Conservation (phyloP, 2,797 vertebrate species). For the Otus scops region DNA sequence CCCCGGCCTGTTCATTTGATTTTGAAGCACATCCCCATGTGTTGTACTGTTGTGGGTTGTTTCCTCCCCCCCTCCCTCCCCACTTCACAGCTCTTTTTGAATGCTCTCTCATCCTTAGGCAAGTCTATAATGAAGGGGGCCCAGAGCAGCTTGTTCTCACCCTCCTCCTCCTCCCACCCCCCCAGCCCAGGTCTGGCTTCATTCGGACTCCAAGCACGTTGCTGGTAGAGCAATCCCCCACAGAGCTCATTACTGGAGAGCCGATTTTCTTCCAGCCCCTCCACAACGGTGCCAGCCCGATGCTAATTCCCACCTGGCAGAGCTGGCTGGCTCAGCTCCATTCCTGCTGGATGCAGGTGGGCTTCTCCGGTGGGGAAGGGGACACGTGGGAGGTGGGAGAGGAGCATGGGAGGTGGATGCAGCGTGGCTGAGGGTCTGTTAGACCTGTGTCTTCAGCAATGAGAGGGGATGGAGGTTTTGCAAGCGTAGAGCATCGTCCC, state of each 20-base stretch:
- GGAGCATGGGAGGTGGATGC: rapidly evolving
- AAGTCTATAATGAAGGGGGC: background rate
- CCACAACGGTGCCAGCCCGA: background rate
- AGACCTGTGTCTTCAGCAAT: background rate
- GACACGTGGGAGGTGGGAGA: background rate
- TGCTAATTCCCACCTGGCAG: background rate
- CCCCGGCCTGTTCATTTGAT: background rate
- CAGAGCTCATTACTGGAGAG: constrained; percentile 44
- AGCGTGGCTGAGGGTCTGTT: background rate
- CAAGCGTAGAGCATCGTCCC: background rate
- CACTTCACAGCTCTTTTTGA: background rate
- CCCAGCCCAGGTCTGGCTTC: background rate
- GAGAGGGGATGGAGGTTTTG: background rate
- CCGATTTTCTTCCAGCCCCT: background rate
- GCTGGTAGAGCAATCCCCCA: background rate
- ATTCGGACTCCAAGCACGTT: constrained; percentile 17
- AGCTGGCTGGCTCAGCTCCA: background rate
- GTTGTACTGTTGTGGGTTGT: background rate
- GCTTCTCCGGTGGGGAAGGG: background rate
- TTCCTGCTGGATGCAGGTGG: background rate
- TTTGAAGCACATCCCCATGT: background rate
- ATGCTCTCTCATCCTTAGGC: background rate
- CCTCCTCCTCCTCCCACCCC: background rate
- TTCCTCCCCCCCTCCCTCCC: background rate
- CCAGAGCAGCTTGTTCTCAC: background rate